Conservation (phyloP, 2,797 vertebrate species). For the Alfaro cultratus region DNA sequence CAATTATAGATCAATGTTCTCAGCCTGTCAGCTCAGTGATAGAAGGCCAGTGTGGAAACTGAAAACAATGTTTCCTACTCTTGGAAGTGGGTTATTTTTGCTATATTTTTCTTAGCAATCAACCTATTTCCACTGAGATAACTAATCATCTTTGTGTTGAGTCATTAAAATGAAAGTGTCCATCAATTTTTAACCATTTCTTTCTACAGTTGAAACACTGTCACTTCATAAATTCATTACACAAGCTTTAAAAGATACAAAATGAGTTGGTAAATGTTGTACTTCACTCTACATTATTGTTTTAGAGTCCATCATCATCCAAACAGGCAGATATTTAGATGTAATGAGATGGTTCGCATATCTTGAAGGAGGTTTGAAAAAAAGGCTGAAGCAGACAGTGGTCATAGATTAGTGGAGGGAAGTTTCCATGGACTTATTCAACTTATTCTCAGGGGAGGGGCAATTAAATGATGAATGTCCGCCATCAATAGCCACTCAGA, state of each 20-base stretch:
- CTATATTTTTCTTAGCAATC: constrained; percentile 10
- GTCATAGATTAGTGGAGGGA: not conserved
- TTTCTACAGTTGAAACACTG: not conserved
- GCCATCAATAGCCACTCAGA: not conserved
- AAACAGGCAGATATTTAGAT: not conserved
- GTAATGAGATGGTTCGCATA: not conserved
- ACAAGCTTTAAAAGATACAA: not conserved
- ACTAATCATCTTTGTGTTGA: not conserved
- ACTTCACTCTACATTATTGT: not conserved
- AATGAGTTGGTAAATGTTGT: not conserved
- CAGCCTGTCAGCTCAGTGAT: constrained; percentile 17
- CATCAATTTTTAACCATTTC: not conserved
- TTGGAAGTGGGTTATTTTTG: not conserved
- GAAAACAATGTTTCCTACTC: constrained; percentile 10
- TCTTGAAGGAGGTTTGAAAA: not conserved
- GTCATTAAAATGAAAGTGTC: constrained; percentile 21
- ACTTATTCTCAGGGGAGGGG: not conserved
- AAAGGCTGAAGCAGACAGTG: not conserved
- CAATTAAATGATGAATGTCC: not conserved
- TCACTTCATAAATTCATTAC: not conserved
- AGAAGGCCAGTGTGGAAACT: not conserved
- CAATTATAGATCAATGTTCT: constrained; percentile 11
- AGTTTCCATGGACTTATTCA: not conserved
- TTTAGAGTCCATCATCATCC: not conserved
- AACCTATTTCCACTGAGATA: constrained; percentile 1